Evolutionary conservation across 2,113 vertebrate species (phyloP).

Genomic region (Cyprinodon brontotheroides): DNA sequence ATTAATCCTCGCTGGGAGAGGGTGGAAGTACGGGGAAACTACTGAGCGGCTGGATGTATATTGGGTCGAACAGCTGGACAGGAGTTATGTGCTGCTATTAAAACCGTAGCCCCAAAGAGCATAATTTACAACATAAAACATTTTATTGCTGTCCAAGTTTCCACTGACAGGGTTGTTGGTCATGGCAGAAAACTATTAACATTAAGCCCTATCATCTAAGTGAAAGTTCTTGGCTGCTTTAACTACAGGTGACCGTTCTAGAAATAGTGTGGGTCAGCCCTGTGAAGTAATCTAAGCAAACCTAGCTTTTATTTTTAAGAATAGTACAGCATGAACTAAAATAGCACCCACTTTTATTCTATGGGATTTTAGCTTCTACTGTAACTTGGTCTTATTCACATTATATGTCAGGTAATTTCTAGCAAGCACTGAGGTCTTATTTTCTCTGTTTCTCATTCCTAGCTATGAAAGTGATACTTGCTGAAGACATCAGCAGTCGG

Average conservation of each 20-base stretch:
- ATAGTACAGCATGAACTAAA: slow-evolving; percentile 63
- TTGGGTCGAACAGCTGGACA: slow-evolving; percentile 63
- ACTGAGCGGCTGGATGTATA: slow-evolving; percentile 50
- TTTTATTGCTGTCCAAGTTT: slow-evolving; percentile 59
- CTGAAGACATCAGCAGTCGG: too few relatives aligned
- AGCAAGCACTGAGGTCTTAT: slow-evolving; percentile 16
- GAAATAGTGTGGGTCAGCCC: neutral
- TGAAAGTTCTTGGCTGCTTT: slow-evolving; percentile 11
- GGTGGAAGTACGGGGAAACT: slow-evolving; percentile 50
- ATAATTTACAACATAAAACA: slow-evolving; percentile 66
- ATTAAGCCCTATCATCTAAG: slow-evolving; percentile 32
- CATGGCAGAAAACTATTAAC: slow-evolving; percentile 42
- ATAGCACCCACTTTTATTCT: slow-evolving; percentile 53
- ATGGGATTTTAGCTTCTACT: neutral
- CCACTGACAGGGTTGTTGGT: slow-evolving; percentile 29
- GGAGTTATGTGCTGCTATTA: slow-evolving; percentile 61
- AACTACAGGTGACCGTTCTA: slow-evolving; percentile 21
- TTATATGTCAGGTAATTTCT: neutral
- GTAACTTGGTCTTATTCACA: neutral
- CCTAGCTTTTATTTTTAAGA: slow-evolving; percentile 44
- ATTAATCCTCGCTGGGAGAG: slow-evolving; percentile 56
- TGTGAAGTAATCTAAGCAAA: neutral
- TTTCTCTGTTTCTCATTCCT: slow-evolving; percentile 16
- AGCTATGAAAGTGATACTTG: too few relatives aligned
- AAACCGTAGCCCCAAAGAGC: slow-evolving; percentile 61